Evolutionary conservation across 2,113 vertebrate species (phyloP), one percentile per base, ranked within the genome.

Genomic region (Connochaetes taurinus): DNA sequence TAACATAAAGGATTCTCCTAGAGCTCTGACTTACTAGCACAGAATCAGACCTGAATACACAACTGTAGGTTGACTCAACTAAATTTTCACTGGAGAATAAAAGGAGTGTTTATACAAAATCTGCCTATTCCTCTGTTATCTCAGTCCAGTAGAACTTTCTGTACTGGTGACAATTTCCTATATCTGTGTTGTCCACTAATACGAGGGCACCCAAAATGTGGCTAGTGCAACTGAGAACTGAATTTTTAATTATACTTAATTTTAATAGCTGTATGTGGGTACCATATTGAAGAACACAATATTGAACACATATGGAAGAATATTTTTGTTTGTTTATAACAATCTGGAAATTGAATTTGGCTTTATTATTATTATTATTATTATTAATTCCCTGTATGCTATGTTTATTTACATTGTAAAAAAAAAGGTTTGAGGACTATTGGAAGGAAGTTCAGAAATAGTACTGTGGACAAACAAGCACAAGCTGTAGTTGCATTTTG

Each of bases 341-440:
- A 97, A 36, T 52, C 50, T 58, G 40, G 60, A 94, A 87, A 90
- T 55, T n/a, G 50, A 83, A 94, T 78, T 87, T 13, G 53, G 80
- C 23, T 23, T 23, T 29, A 57, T 50, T 50, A 52, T 36, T 17
- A 27, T 12, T 71, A 67, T 12, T 71, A 67, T 12, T 71, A 76
- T 40, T 19, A 43, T 40, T 13, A 93, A 92, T 43, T 90, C 13
- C 47, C 47, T 82, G 10, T 53, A 36, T 16, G 36, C 6, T 57
- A 40, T 57, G 16, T 95, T 87, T 81, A 62, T 95, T 95, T 87
- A 45, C 62, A 84, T 47, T 40, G 50, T 40, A 40, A 71, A n/a
- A 91, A 53, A 83, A n/a, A 89, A 47, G 58, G 29, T 53, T 23
- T 43, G 27, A 62, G 58, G 40, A 60, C 60, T 25, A 62, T 21